Base-by-base conservation (phyloP, 2,113 vertebrate genomes). In the Sisor rabdophorus region DNA sequence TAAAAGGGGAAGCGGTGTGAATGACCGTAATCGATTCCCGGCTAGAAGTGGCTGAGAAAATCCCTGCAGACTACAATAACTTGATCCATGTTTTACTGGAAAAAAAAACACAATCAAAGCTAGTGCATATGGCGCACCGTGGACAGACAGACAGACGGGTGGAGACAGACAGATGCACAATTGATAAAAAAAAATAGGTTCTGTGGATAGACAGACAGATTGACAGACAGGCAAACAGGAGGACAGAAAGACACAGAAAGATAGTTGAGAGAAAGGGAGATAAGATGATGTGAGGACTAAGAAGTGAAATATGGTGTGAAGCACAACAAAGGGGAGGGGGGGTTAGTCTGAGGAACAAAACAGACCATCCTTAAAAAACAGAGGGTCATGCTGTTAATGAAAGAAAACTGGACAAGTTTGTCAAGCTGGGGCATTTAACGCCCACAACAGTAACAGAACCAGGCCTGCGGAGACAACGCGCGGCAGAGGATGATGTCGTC, bases 341-440 rank as follows among this genome's bases (percentile, higher is more conserved):
- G 72, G 19, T 40, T 36, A 10, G 50, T 75, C 48, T 2, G 61
- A 36, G 47, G 55, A 52, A 71, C 61, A 58, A 58, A 17, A 60
- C 40, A 52, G 28, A 71, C 28, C 76, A 63, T 81, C 75, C 52
- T 68, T 61, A 40, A 71, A n/a, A 71, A n/a, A 20, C 28, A 72
- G 53, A 78, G 72, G 58, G 70, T 65, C 52, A 72, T 3, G 19
- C 26, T 32, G 54, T 53, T 77, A 81, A 73, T 77, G 70, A 73
- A 68, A 19, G 55, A 59, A 53, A 44, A 17, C 20, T 11, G 40
- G 59, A 56, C 50, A 59, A 44, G 54, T 65, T 53, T 24, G 24
- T 5, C 22, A 26, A 78, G 48, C 76, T 73, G 17, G 77, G 69
- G 60, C 65, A 75, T 61, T 70, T 52, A 71, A 75, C 52, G 24